phyloP scores from a whole-genome alignment of 2,888 invertebrate genomes.

The Chymomyza procnemis region DNA sequence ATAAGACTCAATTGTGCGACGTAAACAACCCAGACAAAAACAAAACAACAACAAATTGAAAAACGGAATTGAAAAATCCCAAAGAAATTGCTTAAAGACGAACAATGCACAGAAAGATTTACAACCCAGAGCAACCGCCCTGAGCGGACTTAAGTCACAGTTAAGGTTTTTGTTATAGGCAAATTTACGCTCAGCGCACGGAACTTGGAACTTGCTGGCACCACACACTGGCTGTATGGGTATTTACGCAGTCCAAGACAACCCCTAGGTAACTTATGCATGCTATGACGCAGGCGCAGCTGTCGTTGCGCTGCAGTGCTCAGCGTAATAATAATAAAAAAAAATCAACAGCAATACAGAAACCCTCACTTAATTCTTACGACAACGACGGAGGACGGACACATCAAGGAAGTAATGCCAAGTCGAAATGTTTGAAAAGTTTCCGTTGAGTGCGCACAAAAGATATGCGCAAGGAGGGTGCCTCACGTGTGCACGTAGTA shows the following conservation, averaged over 20 bases:
- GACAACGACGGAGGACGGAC: conserved; percentile 44
- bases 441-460: conserved; percentile 45
- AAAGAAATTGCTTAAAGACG: not conserved
- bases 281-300: conserved; percentile 49
- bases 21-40: not conserved
- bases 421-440: conserved; percentile 29
- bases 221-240: not conserved
- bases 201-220: conserved; percentile 30
- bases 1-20: conserved; percentile 56
- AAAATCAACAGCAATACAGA: not conserved
- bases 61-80: not conserved
- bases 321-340: conserved; percentile 19
- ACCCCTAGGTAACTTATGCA: conserved; percentile 1
- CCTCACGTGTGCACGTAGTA: conserved; percentile 49
- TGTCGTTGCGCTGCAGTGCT: conserved; percentile 23
- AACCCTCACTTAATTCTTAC: conserved; percentile 35
- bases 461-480: conserved; percentile 13
- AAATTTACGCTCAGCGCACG: conserved; percentile 2
- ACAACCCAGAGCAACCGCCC: conserved; percentile 25
- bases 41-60: not conserved
- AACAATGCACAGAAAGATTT: not conserved
- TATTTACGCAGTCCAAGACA: not conserved
- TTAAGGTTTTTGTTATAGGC: not conserved
- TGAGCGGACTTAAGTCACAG: conserved; percentile 27
- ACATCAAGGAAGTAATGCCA: conserved; percentile 30